phyloP scores from a whole-genome alignment of 64 coral and sea anemone species.

The Astreopora myriophthalma region DNA sequence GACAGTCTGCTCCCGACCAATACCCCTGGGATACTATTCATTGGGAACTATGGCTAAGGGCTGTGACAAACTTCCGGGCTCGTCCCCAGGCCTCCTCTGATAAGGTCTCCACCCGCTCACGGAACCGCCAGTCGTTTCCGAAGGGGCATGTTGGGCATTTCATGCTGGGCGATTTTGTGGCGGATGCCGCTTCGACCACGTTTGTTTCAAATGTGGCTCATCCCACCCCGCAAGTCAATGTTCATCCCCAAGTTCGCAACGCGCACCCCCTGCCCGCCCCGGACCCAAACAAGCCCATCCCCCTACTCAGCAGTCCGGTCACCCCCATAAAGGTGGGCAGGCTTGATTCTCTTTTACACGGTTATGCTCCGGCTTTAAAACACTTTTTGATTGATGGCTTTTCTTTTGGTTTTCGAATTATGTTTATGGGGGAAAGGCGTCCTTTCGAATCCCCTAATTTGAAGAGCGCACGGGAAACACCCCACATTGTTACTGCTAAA shows the following conservation, averaged over 20 bases:
- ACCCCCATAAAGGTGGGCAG: too few relatives aligned
- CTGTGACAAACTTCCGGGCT: background rate
- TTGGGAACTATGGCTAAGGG: background rate
- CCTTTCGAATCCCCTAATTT: too few relatives aligned
- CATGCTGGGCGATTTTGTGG: background rate
- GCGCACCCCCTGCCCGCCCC: too few relatives aligned
- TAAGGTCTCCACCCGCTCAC: background rate
- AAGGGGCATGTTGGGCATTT: background rate
- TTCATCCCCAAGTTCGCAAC: background rate
- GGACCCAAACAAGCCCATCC: too few relatives aligned
- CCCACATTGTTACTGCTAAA: too few relatives aligned
- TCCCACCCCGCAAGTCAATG: background rate
- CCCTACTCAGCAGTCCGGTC: too few relatives aligned
- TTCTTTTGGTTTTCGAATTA: too few relatives aligned
- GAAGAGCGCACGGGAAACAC: too few relatives aligned
- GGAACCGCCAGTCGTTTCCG: background rate
- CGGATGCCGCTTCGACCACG: background rate
- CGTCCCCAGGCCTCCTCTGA: background rate
- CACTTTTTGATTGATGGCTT: too few relatives aligned
- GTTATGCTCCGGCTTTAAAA: too few relatives aligned
- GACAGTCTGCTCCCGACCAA: background rate
- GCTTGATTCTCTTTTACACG: too few relatives aligned
- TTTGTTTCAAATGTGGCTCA: background rate
- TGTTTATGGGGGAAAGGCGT: too few relatives aligned
- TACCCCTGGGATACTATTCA: background rate